Evolutionary conservation across 2,888 invertebrate species (phyloP).

Genomic region (Pseudococcus longispinus): DNA sequence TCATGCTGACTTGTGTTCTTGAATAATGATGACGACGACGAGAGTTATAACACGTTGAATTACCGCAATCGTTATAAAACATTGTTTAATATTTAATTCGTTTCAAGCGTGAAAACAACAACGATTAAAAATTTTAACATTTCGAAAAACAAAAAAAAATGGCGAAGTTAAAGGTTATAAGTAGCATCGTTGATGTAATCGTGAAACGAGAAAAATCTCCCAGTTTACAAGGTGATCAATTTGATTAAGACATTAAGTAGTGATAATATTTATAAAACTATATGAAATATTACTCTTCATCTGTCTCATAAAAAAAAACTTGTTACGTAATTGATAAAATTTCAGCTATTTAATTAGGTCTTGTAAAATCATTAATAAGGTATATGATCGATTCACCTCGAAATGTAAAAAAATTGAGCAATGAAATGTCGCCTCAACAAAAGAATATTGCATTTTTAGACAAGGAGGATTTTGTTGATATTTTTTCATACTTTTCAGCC

Average conservation of each 20-base stretch:
- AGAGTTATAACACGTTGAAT: background rate
- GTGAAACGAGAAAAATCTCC: background rate
- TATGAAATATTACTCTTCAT: background rate
- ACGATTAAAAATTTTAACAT: background rate
- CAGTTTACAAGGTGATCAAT: background rate
- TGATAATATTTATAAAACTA: background rate
- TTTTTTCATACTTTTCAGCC: no score
- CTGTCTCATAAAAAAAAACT: no score
- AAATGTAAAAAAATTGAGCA: no score
- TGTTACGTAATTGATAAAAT: no score
- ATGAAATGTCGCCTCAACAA: no score
- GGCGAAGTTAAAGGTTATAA: background rate
- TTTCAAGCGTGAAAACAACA: background rate
- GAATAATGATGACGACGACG: background rate
- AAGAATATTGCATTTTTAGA: no score
- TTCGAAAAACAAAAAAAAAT: background rate
- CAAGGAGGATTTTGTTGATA: no score
- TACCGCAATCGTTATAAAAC: slow-evolving; percentile 23
- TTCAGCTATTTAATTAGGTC: no score
- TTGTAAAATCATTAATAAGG: no score
- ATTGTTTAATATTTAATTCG: slow-evolving; percentile 3
- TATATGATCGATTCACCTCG: no score
- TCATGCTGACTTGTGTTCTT: slow-evolving; percentile 31
- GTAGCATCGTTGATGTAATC: background rate
- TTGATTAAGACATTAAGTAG: no score